Evolutionary conservation across 2,797 vertebrate genomes (phyloP), one percentile per base, ranked within the genome.

Genomic region (Calcarius lapponicus): DNA sequence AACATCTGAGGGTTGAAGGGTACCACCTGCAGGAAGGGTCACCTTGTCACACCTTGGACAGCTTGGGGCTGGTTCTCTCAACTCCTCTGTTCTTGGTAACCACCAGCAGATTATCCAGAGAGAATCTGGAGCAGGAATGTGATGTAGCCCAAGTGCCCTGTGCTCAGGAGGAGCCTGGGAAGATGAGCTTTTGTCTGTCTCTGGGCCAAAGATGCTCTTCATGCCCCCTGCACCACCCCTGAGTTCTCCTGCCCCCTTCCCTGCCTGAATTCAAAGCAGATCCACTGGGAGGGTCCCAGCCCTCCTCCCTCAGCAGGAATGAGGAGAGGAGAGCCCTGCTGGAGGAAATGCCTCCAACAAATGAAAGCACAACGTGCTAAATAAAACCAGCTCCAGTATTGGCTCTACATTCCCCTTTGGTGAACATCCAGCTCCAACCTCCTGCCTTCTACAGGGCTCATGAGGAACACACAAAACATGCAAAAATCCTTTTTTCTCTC

Each of bases 161-260:
- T 17, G 22, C 2, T 57, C 28, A 7, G 38, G 67, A 50, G 25
- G 16, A 53, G 38, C 50, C 47, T 32, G 48, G 24, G 28, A n/a
- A 25, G 69, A 47, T 0, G 2, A 58, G 36, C 19, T 45, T 50
- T 54, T 34, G 25, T 6, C 61, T 40, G 73, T 60, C 72, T n/a
- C 22, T 4, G 31, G 36, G 60, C 65, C 75, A 25, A 26, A 65
- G 69, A 48, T 53, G 79, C 26, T 70, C 69, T 9, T 42, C 38
- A 3, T 25, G 57, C 38, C 5, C 80, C n/a, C 51, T 3, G 22
- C 42, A 8, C 16, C 8, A 14, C 2, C 0, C 12, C 0, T 5
- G 8, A 42, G 36, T 7, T 48, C 38, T 29, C 31, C 58, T 56
- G 69, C 58, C 14, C 51, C 29, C 13, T 56, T 47, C 19, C 9